Evolutionary conservation across 2,888 invertebrate genomes (phyloP), one percentile per base, ranked within the genome.

Genomic region (Steinernema carpocapsae): DNA sequence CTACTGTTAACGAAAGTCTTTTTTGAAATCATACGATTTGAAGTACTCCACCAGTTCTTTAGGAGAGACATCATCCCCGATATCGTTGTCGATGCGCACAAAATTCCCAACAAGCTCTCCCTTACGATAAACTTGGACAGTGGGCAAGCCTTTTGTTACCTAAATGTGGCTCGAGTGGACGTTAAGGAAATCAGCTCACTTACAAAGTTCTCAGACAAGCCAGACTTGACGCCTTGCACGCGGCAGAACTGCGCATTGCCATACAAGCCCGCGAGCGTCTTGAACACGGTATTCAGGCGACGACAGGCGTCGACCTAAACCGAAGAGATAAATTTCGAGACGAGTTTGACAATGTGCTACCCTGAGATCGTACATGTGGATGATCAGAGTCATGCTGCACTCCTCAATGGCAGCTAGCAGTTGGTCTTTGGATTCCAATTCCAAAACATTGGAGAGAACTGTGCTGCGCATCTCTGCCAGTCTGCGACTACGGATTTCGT

Each of bases 81-180:
- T 32, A 1, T 70, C 48, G 51, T 78, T 75, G 19, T 73, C 74
- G 17, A 80, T 75, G 17, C 80, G 77, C 4, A 86, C 78, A 48
- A 86, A 85, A 75, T 85, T 86, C 19, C 84, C 85, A 24, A 82
- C 76, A n/a, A 86, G 76, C 19, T 82, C 64, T 6, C 81, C 85
- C 19, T 77, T 70, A 7, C 71, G 48, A 74, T 84, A 86, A 43
- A 86, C 79, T 76, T 86, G 86, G 4, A 86, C 76, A 0, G 82
- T 76, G 2, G 86, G 86, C 7, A 85, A 72, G 0, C 80, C 86
- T 12, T 77, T 76, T 4, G 32, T 43, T 17, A 29, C 74, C 84
- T 84, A 52, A 72, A 37, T 37, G 37, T 10, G 84, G 37, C 43
- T 10, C 14, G 19, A 48, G 48, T 48, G 19, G 48, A 2, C 22